Conservation (phyloP, 2,888 invertebrate species). For the Xestia sexstrigata region DNA sequence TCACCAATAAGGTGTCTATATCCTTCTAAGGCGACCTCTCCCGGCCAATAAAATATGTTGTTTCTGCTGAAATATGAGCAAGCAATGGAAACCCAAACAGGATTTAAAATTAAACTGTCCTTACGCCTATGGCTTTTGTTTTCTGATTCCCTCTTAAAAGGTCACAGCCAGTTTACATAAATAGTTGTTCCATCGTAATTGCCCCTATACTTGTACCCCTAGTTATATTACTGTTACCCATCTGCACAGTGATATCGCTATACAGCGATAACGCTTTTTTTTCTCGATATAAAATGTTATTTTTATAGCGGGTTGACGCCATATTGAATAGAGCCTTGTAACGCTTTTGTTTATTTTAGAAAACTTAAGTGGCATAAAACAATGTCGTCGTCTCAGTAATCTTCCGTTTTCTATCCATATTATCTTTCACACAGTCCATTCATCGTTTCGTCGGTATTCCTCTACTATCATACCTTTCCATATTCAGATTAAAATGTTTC, state of each 20-base stretch:
- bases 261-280: constrained; percentile 60
- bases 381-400: background rate
- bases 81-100: background rate
- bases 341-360: constrained; percentile 53
- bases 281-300: constrained; percentile 63
- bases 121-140: background rate
- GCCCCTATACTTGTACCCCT: background rate
- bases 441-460: background rate
- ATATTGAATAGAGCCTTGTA: constrained; percentile 61
- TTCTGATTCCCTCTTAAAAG: background rate
- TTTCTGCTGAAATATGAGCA: background rate
- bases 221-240: constrained; percentile 38
- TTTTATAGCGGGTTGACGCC: constrained; percentile 65
- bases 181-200: background rate
- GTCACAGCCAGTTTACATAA: background rate
- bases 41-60: background rate
- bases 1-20: background rate
- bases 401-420: background rate
- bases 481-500: too few species aligned
- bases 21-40: background rate
- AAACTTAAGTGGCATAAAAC: constrained; percentile 38
- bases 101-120: background rate
- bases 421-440: background rate
- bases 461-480: background rate
- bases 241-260: constrained; percentile 33